Percentiles rank a stretch among this genome's conserved stretches.
Evolutionary conservation across 2,888 invertebrate genomes (phyloP).

Genomic region (Acrobasis consociella): DNA sequence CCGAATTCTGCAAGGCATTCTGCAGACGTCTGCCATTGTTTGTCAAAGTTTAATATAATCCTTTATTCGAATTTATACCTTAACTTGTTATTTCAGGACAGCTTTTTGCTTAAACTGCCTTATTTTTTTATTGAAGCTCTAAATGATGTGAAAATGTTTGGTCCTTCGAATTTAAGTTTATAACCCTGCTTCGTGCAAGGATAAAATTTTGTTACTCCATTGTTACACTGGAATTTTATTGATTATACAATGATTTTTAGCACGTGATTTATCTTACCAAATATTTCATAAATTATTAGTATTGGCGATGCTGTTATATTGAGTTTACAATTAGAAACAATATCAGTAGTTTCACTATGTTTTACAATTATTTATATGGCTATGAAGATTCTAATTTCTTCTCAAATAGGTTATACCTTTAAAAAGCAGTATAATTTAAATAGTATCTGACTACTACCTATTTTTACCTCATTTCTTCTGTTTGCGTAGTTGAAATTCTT

Average conservation of each 20-base stretch:
- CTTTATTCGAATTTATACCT: background rate
- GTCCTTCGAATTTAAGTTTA: background rate
- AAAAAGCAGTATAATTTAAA: no score
- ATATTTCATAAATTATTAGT: background rate
- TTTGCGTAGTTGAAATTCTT: no score
- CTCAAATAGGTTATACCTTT: no score
- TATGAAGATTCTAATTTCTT: no score
- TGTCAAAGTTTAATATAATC: background rate
- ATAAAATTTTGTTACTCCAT: constrained; percentile 1
- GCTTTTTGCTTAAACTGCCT: background rate
- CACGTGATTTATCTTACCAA: background rate
- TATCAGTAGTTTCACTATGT: no score
- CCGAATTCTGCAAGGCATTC: constrained; percentile 9
- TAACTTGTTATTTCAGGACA: background rate
- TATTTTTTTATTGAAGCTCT: background rate
- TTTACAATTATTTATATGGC: no score
- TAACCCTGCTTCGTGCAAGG: background rate
- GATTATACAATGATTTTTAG: background rate
- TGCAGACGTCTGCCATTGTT: constrained; percentile 18
- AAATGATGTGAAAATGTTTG: background rate
- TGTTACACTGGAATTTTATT: constrained; percentile 4
- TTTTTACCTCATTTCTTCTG: no score
- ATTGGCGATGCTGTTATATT: background rate
- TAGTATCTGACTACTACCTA: no score
- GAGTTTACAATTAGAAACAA: background rate